Conservation (phyloP, 35 echinoderm and acorn worm genomes). For the Chiridota heheva region DNA sequence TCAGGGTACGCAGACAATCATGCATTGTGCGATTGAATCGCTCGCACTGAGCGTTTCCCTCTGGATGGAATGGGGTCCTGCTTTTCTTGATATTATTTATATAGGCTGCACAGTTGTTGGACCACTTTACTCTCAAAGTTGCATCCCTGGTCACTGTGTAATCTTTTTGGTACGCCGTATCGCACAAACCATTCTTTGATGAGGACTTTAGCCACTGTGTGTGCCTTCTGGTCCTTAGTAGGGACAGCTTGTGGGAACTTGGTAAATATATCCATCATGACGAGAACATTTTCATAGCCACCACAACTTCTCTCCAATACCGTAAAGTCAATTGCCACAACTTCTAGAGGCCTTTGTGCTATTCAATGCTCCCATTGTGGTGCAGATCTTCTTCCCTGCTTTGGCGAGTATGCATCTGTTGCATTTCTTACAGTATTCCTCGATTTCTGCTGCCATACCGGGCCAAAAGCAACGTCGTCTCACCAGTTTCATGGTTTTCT, state of each 20-base stretch:
- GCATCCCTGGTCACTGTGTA: constrained; percentile 41
- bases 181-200: constrained; percentile 34
- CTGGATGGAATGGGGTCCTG: constrained; percentile 52
- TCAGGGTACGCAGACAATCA: constrained; percentile 21
- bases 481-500: constrained; percentile 47
- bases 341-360: constrained; percentile 35
- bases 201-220: constrained; percentile 31
- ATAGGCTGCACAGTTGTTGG: not conserved
- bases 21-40: constrained; percentile 33
- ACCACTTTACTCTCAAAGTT: constrained; percentile 40
- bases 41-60: constrained; percentile 56
- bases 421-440: constrained; percentile 22
- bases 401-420: constrained; percentile 23
- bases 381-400: not conserved
- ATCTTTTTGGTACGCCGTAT: constrained; percentile 14
- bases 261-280: constrained; percentile 38
- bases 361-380: constrained; percentile 11
- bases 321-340: constrained; percentile 44
- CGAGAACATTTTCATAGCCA: constrained; percentile 26
- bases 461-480: constrained; percentile 37
- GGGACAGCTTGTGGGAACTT: constrained; percentile 51
- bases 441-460: constrained; percentile 2
- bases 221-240: constrained; percentile 44
- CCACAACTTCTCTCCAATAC: constrained; percentile 14
- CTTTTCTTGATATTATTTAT: constrained; percentile 47